A percentile compares a stretch with the other conserved stretches of the same genome.
Conservation (phyloP, 1,140 invertebrate genomes). For the Frieseomelitta varia region DNA sequence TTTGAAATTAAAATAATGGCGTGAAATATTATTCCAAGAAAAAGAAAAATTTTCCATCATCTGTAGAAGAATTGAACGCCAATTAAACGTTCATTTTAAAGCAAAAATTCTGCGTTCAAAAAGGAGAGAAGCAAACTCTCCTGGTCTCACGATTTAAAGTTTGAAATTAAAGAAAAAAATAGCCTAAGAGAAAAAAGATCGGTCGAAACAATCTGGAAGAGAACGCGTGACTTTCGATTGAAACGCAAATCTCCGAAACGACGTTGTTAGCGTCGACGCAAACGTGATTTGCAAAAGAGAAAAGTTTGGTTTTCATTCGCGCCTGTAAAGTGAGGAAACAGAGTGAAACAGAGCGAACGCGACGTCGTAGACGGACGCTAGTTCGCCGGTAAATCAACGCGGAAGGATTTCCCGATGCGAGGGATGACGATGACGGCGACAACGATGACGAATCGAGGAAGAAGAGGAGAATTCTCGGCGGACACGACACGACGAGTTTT, state of each 20-base stretch:
- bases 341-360: no score
- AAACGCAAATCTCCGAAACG: neutral
- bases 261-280: neutral
- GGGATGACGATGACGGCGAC: slow-evolving; percentile 17
- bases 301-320: neutral
- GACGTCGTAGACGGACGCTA: no score
- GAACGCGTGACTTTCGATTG: neutral
- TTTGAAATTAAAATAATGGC: no score
- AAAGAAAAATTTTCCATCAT: no score
- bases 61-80: no score
- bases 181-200: no score
- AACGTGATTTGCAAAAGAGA: neutral
- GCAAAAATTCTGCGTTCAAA: no score
- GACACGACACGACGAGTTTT: slow-evolving; percentile 69
- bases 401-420: slow-evolving; percentile 48
- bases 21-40: no score
- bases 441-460: slow-evolving; percentile 39
- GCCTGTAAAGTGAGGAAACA: slow-evolving; percentile 28
- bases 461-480: slow-evolving; percentile 8
- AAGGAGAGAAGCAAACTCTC: no score
- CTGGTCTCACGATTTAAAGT: no score
- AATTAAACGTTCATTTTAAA: no score
- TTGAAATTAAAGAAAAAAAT: no score
- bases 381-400: slow-evolving; percentile 66
- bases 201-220: neutral